Conservation (phyloP, 2,888 invertebrate species). For the Callyntrura guangdongensis region DNA sequence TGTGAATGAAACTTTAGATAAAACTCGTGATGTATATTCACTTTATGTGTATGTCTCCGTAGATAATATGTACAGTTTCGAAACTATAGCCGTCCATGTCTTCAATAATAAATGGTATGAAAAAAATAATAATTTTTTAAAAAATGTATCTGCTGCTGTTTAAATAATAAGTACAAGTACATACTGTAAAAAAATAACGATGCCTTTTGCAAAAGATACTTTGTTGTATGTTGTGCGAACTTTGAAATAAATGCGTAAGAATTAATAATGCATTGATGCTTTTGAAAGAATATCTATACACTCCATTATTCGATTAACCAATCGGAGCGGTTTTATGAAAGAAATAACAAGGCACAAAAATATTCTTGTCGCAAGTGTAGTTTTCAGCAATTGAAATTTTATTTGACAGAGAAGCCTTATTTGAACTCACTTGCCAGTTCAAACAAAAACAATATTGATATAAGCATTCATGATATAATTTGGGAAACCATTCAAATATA, state of each 20-base stretch:
- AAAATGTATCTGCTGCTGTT: background rate
- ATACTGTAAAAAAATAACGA: background rate
- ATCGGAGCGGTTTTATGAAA: slow-evolving; percentile 1
- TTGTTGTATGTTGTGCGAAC: background rate
- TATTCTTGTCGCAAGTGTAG: no score
- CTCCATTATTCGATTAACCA: background rate
- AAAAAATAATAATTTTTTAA: background rate
- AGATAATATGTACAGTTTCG: background rate
- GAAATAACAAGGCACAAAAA: no score
- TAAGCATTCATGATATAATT: no score
- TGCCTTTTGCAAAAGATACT: background rate
- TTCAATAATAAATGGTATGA: slow-evolving; percentile 39
- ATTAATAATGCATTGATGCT: background rate
- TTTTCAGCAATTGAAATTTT: no score
- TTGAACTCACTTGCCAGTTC: no score
- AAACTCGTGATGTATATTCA: slow-evolving; percentile 29
- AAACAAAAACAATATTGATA: no score
- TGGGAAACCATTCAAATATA: no score
- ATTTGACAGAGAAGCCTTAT: no score
- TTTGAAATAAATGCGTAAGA: background rate
- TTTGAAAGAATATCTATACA: background rate
- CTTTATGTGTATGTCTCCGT: background rate
- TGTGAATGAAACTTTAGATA: background rate
- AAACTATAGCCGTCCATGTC: slow-evolving; percentile 43
- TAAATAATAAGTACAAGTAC: background rate